Conservation (phyloP, 2,113 vertebrate species). For the Cochlearius cochlearius region DNA sequence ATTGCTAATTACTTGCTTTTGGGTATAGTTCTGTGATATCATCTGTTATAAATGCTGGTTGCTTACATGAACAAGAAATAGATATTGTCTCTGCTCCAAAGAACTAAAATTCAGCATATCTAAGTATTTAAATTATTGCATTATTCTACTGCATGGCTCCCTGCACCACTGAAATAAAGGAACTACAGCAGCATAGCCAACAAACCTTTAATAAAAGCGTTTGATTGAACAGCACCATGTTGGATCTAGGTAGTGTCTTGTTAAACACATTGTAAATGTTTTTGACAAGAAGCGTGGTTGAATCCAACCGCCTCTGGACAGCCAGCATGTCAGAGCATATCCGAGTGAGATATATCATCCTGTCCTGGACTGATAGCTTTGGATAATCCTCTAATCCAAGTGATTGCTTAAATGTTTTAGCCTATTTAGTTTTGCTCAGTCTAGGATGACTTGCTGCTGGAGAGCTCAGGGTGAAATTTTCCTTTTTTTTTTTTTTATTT, state of each 20-base stretch:
- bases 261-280: conserved; percentile 4
- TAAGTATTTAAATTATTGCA: background rate
- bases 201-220: background rate
- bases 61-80: background rate
- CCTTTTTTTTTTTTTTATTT: background rate
- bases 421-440: background rate
- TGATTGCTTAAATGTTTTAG: background rate
- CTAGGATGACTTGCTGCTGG: background rate
- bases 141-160: background rate
- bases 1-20: background rate
- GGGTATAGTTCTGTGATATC: background rate
- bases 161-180: background rate
- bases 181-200: background rate
- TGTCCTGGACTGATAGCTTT: background rate
- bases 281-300: background rate
- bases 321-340: background rate
- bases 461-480: background rate
- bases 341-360: background rate
- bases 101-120: background rate
- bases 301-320: background rate
- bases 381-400: conserved; percentile 24
- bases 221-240: background rate
- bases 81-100: background rate
- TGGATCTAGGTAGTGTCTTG: background rate
- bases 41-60: background rate